Evolutionary conservation across 2,888 invertebrate genomes (phyloP), one percentile per base, ranked within the genome.

Genomic region (Melanostoma mellinum): DNA sequence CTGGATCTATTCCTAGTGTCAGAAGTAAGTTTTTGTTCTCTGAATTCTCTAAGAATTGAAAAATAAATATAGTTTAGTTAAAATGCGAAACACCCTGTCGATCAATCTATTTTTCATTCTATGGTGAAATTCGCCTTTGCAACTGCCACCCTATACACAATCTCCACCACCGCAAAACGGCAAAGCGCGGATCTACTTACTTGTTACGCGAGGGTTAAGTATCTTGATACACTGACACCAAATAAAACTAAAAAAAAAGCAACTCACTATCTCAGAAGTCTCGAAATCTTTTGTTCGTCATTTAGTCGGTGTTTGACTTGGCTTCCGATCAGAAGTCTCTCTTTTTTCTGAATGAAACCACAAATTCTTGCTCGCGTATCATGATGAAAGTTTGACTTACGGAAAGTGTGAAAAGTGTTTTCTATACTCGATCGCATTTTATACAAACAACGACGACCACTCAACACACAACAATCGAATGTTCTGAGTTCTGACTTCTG

Each of bases 291-390:
- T 78, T 84, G 84, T 78, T 71, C 55, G 71, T 67, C 79, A 74
- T 79, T 84, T 84, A 84, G 84, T 84, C 74, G 73, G 74, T 75
- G 71, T 84, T 84, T 84, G 79, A 75, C 84, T 79, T 84, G 74
- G 79, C 65, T 46, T 36, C 60, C 60, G 79, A 60, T 74, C 63
- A 79, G 69, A 74, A 67, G 74, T 60, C 61, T 60, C 50, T 20
- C 20, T 20, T 20, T 20, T 20, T 44, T 63, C 42, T 46, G 56
- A 42, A 10, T 53, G 48, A 53, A 50, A 32, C 48, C 68, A n/a
- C 63, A 33, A 9, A 75, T 53, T 56, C 6, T 0, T n/a, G 6
- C 46, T 44, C 44, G 42, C 44, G 60, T 52, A 61, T 35, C 6
- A 30, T 36, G 46, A 10, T 69, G 53, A 55, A 73, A 48, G 3